These are phyloP conservation scores for Bellardia bayeri DNA, from an alignment of 2,888 invertebrate genomes.

Conservation along the genomic window DNA sequence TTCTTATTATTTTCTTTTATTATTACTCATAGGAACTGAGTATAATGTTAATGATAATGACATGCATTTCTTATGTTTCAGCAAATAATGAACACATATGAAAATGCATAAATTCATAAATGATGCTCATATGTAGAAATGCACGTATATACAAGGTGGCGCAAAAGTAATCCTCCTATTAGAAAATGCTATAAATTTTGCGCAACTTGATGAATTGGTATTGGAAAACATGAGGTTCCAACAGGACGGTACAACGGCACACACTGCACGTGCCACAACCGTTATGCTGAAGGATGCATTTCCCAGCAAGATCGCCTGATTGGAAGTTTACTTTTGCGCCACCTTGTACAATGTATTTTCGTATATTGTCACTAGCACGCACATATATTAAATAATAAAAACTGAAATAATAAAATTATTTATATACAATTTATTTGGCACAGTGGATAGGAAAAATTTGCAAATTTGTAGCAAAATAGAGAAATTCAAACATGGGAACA, in stretches of 20 bases:
- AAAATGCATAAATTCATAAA: slow-evolving; percentile 63
- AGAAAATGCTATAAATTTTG: too few species aligned
- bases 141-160: too few species aligned
- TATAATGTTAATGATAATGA: slow-evolving; percentile 54
- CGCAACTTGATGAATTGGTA: too few species aligned
- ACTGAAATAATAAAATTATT: slow-evolving; percentile 26
- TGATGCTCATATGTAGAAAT: slow-evolving; percentile 37
- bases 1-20: slow-evolving; percentile 45
- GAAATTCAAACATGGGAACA: too few species aligned
- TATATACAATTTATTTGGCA: not conserved
- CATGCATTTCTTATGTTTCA: slow-evolving; percentile 62
- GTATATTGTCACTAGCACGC: not conserved
- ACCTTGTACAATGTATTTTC: not conserved
- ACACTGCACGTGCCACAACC: too few species aligned
- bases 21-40: slow-evolving; percentile 58
- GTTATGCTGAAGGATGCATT: too few species aligned
- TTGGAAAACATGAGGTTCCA: too few species aligned
- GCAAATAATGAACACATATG: slow-evolving; percentile 57
- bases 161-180: too few species aligned
- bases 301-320: too few species aligned
- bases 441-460: not conserved
- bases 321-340: too few species aligned
- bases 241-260: too few species aligned
- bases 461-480: too few species aligned
- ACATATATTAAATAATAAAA: slow-evolving; percentile 30